phyloP scores from a whole-genome alignment of 2,797 vertebrate species.

The Sebastes steindachneri region DNA sequence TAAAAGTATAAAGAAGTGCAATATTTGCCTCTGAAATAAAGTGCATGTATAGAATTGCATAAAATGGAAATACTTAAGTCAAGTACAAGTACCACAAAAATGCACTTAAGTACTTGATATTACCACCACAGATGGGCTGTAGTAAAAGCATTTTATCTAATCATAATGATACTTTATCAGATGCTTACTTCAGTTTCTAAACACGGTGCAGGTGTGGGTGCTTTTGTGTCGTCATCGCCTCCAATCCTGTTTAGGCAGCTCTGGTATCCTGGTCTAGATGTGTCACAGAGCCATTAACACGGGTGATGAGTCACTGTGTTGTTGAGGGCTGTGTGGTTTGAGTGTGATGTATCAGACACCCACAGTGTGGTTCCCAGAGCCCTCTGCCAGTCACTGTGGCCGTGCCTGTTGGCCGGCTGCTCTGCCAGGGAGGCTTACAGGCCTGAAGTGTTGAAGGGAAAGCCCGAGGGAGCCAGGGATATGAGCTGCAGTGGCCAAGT shows the following conservation, averaged over 20 bases:
- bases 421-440: constrained; percentile 70
- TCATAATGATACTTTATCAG: constrained; percentile 7
- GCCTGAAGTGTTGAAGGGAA: constrained; percentile 80
- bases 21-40: not conserved
- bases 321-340: constrained; percentile 71
- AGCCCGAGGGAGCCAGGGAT: constrained; percentile 70
- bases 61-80: not conserved
- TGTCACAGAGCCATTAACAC: constrained; percentile 74
- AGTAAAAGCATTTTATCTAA: not conserved
- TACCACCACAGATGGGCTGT: not conserved
- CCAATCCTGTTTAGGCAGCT: constrained; percentile 59
- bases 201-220: constrained; percentile 23
- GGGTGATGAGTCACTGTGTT: constrained; percentile 79
- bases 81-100: not conserved
- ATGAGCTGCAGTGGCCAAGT: constrained; percentile 77
- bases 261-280: constrained; percentile 65
- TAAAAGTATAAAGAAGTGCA: not conserved
- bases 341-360: constrained; percentile 76
- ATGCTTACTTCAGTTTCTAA: constrained; percentile 10
- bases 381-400: constrained; percentile 78
- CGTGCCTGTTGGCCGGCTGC: constrained; percentile 66
- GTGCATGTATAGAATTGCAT: not conserved
- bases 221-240: constrained; percentile 35
- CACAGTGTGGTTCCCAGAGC: constrained; percentile 78
- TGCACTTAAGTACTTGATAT: not conserved